A percentile compares a stretch with the other conserved stretches of the same genome.
phyloP scores from a whole-genome alignment of 2,113 vertebrate species.

The Furnarius figulus region DNA sequence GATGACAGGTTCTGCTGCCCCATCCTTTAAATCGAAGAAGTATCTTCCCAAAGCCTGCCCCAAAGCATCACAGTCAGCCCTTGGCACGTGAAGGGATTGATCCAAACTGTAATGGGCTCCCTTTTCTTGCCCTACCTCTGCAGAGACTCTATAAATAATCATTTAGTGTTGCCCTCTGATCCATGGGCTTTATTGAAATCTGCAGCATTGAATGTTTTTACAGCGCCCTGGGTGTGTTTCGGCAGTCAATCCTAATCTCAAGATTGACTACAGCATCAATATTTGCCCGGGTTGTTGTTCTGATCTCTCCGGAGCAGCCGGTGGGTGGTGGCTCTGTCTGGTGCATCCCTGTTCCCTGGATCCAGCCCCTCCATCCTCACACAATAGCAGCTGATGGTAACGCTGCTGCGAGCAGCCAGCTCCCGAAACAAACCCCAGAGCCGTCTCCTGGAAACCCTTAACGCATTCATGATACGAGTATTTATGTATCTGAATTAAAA shows the following conservation, averaged over 20 bases:
- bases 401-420: slow-evolving; percentile 51
- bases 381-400: slow-evolving; percentile 53
- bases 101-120: not conserved
- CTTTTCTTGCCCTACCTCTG: not conserved
- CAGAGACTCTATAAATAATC: not conserved
- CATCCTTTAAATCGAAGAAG: not conserved
- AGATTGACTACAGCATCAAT: not conserved
- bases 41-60: not conserved
- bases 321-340: not conserved
- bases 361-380: not conserved
- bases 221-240: not conserved
- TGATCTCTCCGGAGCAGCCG: not conserved
- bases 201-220: not conserved
- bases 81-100: not conserved
- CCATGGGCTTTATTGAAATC: not conserved
- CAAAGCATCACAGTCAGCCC: rapidly evolving
- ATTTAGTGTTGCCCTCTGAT: not conserved
- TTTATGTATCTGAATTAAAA: slow-evolving; percentile 74
- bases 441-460: slow-evolving; percentile 77
- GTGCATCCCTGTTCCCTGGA: not conserved
- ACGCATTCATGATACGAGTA: slow-evolving; percentile 59
- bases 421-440: slow-evolving; percentile 44
- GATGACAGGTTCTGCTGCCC: not conserved
- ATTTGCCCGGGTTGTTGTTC: not conserved
- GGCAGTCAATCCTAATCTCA: not conserved